Conservation (phyloP, 2,113 vertebrate genomes). For the Henicopernis longicauda region DNA sequence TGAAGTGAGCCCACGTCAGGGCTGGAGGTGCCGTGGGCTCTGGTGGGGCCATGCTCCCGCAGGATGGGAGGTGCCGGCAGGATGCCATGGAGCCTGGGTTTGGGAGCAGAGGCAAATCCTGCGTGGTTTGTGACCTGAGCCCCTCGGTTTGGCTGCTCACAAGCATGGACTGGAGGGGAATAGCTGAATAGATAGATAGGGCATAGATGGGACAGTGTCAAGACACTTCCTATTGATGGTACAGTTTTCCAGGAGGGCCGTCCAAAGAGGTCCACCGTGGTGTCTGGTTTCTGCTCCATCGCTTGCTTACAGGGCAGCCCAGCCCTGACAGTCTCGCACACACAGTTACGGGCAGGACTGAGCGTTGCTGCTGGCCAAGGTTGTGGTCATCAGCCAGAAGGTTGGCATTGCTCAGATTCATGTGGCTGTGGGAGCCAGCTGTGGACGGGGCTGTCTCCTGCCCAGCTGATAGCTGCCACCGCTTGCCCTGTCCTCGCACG, state of each 20-base stretch:
- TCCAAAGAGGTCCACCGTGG: not conserved
- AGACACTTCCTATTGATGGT: not conserved
- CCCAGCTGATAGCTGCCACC: not conserved
- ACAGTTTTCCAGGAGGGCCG: not conserved
- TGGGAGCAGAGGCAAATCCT: not conserved
- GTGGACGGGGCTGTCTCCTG: not conserved
- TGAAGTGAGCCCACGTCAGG: not conserved
- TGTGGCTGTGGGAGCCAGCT: not conserved
- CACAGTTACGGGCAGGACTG: fast-evolving
- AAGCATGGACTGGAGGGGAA: not conserved
- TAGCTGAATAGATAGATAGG: not conserved
- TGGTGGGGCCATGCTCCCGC: not conserved
- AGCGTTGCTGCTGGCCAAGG: not conserved
- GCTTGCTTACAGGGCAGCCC: not conserved
- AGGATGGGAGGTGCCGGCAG: not conserved
- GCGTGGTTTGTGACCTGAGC: not conserved
- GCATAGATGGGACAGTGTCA: not conserved
- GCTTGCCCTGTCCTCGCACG: not conserved
- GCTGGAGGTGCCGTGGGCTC: not conserved
- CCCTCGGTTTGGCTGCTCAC: not conserved
- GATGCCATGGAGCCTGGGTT: not conserved
- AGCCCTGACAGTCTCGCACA: fast-evolving
- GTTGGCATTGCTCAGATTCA: not conserved
- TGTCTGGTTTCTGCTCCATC: not conserved
- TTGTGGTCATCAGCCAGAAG: not conserved